phyloP scores from a whole-genome alignment of 92 coral and sea anemone genomes.

The Bergia sp. region DNA sequence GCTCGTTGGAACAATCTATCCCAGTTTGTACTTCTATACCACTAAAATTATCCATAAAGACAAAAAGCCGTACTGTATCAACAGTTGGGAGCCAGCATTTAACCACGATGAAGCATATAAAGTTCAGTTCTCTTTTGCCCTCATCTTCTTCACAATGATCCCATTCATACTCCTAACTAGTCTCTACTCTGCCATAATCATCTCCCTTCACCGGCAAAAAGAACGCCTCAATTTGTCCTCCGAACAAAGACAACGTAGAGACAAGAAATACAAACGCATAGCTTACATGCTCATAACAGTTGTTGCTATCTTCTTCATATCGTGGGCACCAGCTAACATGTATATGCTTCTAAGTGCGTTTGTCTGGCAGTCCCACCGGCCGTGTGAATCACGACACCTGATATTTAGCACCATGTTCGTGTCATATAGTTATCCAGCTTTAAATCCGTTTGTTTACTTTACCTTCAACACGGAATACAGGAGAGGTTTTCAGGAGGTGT shows the following conservation, averaged over 20 bases:
- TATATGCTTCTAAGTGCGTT: neutral
- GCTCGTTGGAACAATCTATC: slow-evolving; percentile 20
- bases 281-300: neutral
- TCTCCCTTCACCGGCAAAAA: neutral
- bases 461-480: neutral
- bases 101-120: neutral
- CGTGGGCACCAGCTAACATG: neutral
- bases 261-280: neutral
- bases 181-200: neutral
- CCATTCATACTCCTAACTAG: slow-evolving; percentile 12
- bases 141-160: slow-evolving; percentile 24
- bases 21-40: slow-evolving; percentile 38
- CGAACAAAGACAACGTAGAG: neutral
- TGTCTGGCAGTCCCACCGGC: neutral
- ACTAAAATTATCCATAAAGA: neutral
- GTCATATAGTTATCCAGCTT: neutral
- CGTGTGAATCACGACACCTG: no score
- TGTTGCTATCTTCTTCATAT: neutral
- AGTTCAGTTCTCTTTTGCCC: slow-evolving; percentile 10
- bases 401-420: neutral
- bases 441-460: neutral
- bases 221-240: neutral
- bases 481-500: neutral
- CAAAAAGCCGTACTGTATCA: slow-evolving; percentile 1
- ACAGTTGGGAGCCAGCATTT: slow-evolving; percentile 38